Evolutionary conservation across 2,797 vertebrate genomes (phyloP), one percentile per base, ranked within the genome.

Genomic region (Bradypodion pumilum): DNA sequence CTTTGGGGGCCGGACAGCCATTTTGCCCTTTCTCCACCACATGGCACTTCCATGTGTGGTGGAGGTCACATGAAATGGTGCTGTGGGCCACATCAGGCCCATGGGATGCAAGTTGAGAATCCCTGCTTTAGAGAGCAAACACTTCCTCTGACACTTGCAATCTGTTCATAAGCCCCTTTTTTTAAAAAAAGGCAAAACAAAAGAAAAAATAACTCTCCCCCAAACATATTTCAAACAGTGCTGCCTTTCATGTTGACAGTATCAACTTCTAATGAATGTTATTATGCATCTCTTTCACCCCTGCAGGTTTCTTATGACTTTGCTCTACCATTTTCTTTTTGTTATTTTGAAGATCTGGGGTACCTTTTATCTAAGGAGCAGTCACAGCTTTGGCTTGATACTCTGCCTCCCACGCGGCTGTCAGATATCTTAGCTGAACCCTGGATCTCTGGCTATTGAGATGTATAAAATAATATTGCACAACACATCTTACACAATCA

Each of bases 371-470:
- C 84, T 77, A 25, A n/a, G 21, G 5, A 63, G 76, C 0, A 15
- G 81, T 73, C 16, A 78, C 16, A 68, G 82, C 80, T 81, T 46
- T 86, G 59, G 5, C 65, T 79, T 77, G 78, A 37, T 88, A 23
- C 0, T 72, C 83, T 59, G 86, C 72, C 74, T 89, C 89, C 88
- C 35, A 74, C 68, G 79, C 8, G 0, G 80, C 88, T 90, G 85
- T 85, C 90, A 86, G 86, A 59, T 1, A 60, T 5, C 80, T 68
- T 0, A 13, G 70, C 74, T 84, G 5, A 0, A 73, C 0, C 42
- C 86, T 90, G 81, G 82, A 87, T 91, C 92, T 92, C 85, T 74
- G 80, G 44, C 82, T 85, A 86, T 82, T 86, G 78, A 88, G 80
- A 87, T 62, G 68, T 37, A 0, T 3, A 35, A 42, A 68, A 3